Evolutionary conservation across 2,797 vertebrate species (phyloP).

Genomic region (Pithecia hirsuta): DNA sequence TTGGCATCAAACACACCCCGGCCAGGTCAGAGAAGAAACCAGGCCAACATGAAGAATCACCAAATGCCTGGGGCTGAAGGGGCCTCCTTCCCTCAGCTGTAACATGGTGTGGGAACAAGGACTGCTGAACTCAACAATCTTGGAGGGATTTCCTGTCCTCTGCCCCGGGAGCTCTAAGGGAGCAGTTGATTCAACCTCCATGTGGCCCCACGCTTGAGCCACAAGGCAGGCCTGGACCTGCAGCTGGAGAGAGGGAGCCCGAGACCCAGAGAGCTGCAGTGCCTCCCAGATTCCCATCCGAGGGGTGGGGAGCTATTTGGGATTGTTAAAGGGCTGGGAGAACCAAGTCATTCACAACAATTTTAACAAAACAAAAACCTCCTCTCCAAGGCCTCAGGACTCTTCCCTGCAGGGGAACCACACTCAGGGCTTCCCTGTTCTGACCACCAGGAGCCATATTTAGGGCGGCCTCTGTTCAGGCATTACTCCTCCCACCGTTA

Average conservation of each 20-base stretch:
- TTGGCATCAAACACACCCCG: neutral
- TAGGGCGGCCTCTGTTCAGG: neutral
- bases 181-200: neutral
- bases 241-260: neutral
- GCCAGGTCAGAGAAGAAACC: neutral
- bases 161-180: neutral
- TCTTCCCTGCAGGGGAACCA: neutral
- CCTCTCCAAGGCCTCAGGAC: neutral
- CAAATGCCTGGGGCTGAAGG: neutral
- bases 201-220: fast-evolving
- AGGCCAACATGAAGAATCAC: neutral
- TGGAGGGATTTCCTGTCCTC: neutral
- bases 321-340: neutral
- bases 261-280: neutral
- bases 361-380: neutral
- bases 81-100: neutral
- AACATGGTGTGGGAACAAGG: neutral
- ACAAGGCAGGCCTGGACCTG: neutral
- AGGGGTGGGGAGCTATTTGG: neutral
- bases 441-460: neutral
- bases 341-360: neutral
- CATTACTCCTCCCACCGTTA: too few species aligned
- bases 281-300: fast-evolving
- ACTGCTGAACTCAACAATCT: neutral
- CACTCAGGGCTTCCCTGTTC: neutral